phyloP scores from a whole-genome alignment of 2,888 invertebrate species.

The Troglohyphantes excavatus region DNA sequence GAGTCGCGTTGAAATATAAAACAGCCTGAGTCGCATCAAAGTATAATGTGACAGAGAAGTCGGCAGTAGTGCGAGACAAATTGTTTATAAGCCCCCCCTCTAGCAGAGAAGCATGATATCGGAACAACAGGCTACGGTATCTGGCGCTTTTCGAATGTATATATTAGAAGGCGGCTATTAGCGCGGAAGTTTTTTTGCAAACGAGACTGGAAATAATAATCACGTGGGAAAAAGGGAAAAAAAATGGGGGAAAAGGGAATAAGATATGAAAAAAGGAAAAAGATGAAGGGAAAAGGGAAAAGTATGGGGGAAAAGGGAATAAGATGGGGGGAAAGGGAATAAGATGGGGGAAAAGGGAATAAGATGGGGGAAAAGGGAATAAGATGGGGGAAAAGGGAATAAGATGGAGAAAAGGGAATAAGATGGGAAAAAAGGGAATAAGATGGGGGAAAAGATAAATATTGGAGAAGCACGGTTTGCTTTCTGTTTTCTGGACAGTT shows the following conservation, averaged over 20 bases:
- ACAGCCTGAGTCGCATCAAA: neutral
- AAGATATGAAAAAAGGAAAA: no score
- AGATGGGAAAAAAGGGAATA: neutral
- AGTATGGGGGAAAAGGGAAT: no score
- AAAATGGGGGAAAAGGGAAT: no score
- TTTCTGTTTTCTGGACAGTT: constrained; percentile 35
- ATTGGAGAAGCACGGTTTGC: constrained; percentile 35
- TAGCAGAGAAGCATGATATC: neutral
- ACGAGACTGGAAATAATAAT: constrained; percentile 52
- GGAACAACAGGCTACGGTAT: neutral
- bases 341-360: no score
- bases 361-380: no score
- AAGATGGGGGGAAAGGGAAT: no score
- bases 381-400: no score
- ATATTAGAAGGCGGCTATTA: constrained; percentile 35
- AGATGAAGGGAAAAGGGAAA: no score
- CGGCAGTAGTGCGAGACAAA: neutral
- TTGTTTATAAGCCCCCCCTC: neutral
- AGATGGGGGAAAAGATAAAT: constrained; percentile 28
- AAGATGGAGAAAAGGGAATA: no score
- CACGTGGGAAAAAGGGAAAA: no score
- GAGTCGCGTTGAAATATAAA: no score
- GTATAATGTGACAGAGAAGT: neutral
- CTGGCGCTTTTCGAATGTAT: neutral
- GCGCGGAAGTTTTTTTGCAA: constrained; percentile 16